Evolutionary conservation across 2,113 vertebrate species (phyloP).

Genomic region (Aramus guarauna): DNA sequence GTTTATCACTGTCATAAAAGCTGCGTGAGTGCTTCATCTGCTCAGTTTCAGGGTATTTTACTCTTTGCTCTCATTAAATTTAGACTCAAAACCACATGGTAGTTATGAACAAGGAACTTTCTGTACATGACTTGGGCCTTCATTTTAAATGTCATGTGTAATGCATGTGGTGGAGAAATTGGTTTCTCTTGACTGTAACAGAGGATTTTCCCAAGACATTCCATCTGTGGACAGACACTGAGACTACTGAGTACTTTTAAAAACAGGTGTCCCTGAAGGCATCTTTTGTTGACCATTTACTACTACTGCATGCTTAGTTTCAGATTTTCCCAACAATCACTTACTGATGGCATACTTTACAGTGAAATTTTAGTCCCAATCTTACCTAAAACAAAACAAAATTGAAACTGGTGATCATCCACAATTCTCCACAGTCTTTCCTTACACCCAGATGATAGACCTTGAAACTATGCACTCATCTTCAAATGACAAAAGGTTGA

Average conservation of each 20-base stretch:
- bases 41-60: slow-evolving; percentile 7
- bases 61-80: background rate
- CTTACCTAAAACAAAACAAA: background rate
- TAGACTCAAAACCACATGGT: slow-evolving; percentile 12
- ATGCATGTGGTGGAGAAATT: background rate
- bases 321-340: background rate
- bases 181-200: background rate
- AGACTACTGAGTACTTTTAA: background rate
- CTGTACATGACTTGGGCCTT: background rate
- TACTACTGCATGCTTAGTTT: background rate
- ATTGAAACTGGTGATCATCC: background rate
- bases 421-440: background rate
- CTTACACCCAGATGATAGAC: background rate
- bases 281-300: background rate
- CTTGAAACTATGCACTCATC: background rate
- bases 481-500: background rate
- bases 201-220: background rate
- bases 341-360: background rate
- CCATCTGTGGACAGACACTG: background rate
- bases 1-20: slow-evolving; percentile 31
- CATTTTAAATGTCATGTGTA: background rate
- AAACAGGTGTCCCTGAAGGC: background rate
- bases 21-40: background rate
- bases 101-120: background rate
- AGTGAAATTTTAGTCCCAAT: background rate